Evolutionary conservation across 2,797 vertebrate species (phyloP).

Genomic region (Hephaestus fuliginosus): DNA sequence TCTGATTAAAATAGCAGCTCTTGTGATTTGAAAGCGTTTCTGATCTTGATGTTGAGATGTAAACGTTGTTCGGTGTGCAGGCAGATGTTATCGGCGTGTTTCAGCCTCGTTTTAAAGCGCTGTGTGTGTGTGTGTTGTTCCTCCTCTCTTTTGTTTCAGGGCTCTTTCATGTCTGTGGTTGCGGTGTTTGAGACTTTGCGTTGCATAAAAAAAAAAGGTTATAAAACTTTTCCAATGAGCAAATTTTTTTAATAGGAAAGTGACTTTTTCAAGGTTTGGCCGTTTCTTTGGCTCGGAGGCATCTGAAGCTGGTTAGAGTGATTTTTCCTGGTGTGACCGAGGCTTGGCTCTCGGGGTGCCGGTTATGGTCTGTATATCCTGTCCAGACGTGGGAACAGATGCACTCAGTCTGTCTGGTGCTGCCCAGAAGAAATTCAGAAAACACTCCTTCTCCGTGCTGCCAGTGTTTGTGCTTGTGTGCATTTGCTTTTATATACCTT

Average conservation of each 20-base stretch:
- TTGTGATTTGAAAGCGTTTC: no score
- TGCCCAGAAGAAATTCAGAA: conserved; percentile 19
- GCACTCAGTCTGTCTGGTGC: conserved; percentile 24
- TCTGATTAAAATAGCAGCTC: no score
- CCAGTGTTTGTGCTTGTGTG: conserved; percentile 1
- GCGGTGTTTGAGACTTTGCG: conserved; percentile 1
- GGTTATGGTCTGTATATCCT: conserved; percentile 63
- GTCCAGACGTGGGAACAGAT: conserved; percentile 59
- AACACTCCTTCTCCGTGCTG: neutral
- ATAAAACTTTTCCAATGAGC: conserved; percentile 62
- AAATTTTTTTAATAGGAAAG: conserved; percentile 55
- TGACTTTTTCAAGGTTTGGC: conserved; percentile 50
- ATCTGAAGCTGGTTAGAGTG: conserved; percentile 54
- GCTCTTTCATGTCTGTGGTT: conserved; percentile 52
- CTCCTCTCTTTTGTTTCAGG: conserved; percentile 26
- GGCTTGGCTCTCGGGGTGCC: conserved; percentile 54
- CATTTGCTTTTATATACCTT: conserved; percentile 2
- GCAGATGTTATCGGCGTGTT: neutral
- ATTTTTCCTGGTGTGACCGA: conserved; percentile 51
- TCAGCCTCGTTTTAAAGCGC: neutral
- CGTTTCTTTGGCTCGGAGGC: conserved; percentile 35
- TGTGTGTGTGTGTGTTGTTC: neutral
- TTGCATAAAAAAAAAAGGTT: conserved; percentile 52
- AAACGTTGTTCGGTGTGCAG: neutral
- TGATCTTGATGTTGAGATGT: no score